Evolutionary conservation across 2,113 vertebrate species (phyloP), one percentile per base, ranked within the genome.

Genomic region (Prolemur simus): DNA sequence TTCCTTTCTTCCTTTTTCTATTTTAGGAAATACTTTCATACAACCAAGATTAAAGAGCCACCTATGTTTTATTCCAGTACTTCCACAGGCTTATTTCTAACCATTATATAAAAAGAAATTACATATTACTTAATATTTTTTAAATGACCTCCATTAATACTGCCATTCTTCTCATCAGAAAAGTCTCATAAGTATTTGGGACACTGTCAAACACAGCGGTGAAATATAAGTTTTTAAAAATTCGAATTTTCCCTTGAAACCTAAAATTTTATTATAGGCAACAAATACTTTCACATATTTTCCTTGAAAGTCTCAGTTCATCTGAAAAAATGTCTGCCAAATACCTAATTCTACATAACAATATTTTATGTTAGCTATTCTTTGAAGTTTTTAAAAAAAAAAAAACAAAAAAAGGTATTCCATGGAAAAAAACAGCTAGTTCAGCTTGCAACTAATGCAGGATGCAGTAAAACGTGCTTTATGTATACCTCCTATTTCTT

Each of bases 11-110:
- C 58, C 42, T 84, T 84, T 78, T 96, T 25, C 47, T 56, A 12
- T 63, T 47, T 78, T 78, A 93, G 68, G 76, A 89, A 86, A 66
- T 60, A 64, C 4, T 32, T 82, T 85, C 21, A 86, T 1, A 66
- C 27, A 42, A 56, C 2, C 52, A 95, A 78, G 23, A 80, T 77
- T 95, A 89, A 96, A 68, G 47, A 49, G 32, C 45, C 27, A 58
- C 45, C 32, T 81, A 73, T 66, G n/a, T 56, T 83, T 92, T 86
- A 80, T 52, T 63, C 71, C 54, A 66, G 4, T 76, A 90, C 20
- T 69, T 89, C n/a, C 14, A 73, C 29, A 17, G 20, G 85, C 83
- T 95, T 58, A n/a, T 77, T 94, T 96, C 73, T 87, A 87, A 80
- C 42, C 87, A 52, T 74, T 58, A 47, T 23, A 85, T 78, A 81